Base-by-base conservation (phyloP, 2,797 vertebrate genomes). In the Kryptolebias ocellatus region DNA sequence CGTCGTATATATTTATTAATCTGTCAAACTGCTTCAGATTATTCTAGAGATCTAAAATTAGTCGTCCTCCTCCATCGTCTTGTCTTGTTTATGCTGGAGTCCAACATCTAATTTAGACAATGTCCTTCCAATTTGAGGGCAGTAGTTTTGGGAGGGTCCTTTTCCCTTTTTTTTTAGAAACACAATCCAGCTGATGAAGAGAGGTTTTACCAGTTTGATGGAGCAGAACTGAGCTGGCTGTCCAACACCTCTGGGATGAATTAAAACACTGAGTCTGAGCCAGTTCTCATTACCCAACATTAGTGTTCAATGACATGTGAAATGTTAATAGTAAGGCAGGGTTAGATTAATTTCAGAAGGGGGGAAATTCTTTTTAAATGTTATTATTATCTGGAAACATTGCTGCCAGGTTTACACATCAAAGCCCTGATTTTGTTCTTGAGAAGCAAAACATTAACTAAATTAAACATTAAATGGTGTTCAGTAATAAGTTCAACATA, bases 221-320 rank as follows among this genome's bases (percentile, higher is more conserved):
- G 31, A 29, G 57, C 61, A 20, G 50, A 55, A 42, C 52, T 46
- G 31, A 53, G 12, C 61, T 59, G 14, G 46, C n/a, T 42, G 3
- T 61, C 64, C 27, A 34, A 50, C 0, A 61, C 29, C 49, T 55
- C 49, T 17, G 44, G 46, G 42, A 67, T 54, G 24, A 72, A 54
- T 46, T 49, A 24, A 58, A 58, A 46, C 4, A 5, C 20, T 11
- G 49, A 39, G 20, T 27, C 28, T 51, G n/a, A 67, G 47, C 51
- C 57, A 56, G 0, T 45, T 31, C n/a, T 45, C 39, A 59, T 59
- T 42, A 59, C 8, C n/a, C 44, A 66, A 45, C 37, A 24, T 24
- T 34, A 10, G 27, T 42, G n/a, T 45, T 28, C n/a, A 53, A 16
- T 58, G 54, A 34, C 16, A 51, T 17, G 15, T 20, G 17, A 67